Percentiles rank a stretch among this genome's conserved stretches.
Conservation (phyloP, 1,140 invertebrate species). For the Tetragonula clypearis region DNA sequence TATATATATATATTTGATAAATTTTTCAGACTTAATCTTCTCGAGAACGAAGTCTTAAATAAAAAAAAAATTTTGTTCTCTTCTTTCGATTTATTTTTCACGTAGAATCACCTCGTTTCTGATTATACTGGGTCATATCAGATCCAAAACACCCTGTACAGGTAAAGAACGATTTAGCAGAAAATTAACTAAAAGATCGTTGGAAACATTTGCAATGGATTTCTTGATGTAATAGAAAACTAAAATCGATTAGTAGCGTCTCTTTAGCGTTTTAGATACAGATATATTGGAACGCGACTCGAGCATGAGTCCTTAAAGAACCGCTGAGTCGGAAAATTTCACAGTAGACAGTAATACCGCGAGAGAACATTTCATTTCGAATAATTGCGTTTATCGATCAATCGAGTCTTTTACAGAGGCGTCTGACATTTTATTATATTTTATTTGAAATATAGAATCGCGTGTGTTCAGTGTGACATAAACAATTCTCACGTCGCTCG, state of each 20-base stretch:
- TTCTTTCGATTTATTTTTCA: no score
- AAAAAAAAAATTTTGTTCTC: no score
- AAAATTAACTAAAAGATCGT: neutral
- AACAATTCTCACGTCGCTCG: neutral
- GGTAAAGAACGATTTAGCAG: no score
- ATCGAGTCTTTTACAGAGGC: no score
- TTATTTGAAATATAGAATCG: neutral
- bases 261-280: neutral
- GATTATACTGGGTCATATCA: no score
- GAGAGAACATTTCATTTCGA: neutral
- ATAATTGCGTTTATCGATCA: neutral
- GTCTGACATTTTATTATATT: neutral
- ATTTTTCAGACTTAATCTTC: no score
- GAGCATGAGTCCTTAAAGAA: neutral
- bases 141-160: no score
- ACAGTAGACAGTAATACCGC: neutral
- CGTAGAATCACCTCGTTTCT: no score
- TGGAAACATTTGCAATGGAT: neutral
- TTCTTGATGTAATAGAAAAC: neutral
- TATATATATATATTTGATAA: no score
- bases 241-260: neutral
- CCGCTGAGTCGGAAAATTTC: neutral
- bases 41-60: no score
- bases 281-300: neutral
- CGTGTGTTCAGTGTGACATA: neutral